Percentiles rank a stretch among this genome's conserved stretches.
These are phyloP conservation scores for Pandemis corylana DNA, from an alignment of 2,888 invertebrate genomes.

Conservation along the genomic window DNA sequence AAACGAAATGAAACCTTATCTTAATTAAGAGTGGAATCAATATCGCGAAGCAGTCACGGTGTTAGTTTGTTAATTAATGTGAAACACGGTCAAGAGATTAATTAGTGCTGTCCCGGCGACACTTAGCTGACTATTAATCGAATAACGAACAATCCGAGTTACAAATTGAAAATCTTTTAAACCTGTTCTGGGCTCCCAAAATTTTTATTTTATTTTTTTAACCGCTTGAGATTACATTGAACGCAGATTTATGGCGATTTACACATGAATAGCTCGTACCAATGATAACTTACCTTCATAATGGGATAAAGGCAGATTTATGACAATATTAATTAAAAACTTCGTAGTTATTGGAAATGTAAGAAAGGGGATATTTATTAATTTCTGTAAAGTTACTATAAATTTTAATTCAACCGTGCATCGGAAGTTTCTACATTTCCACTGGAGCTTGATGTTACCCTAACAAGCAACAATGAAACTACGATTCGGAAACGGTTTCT, in stretches of 20 bases:
- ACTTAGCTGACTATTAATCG: slow-evolving; percentile 77
- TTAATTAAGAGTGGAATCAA: not conserved
- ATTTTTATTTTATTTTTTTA: slow-evolving; percentile 55
- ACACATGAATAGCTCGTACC: slow-evolving; percentile 60
- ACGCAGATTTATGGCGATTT: slow-evolving; percentile 68
- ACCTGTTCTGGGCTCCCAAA: slow-evolving; percentile 64
- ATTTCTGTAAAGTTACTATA: not conserved
- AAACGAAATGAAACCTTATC: slow-evolving; percentile 46
- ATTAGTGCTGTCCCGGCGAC: slow-evolving; percentile 78
- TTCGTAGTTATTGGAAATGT: slow-evolving; percentile 1
- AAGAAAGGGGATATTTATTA: slow-evolving; percentile 16
- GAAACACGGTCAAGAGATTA: slow-evolving; percentile 75
- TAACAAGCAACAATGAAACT: slow-evolving; percentile 14
- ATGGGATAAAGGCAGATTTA: slow-evolving; percentile 36
- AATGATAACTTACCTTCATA: slow-evolving; percentile 51
- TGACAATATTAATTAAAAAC: slow-evolving; percentile 37
- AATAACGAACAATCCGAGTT: slow-evolving; percentile 67
- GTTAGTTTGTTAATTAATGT: slow-evolving; percentile 70
- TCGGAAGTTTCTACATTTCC: not conserved
- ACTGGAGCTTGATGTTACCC: not conserved
- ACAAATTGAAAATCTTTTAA: slow-evolving; percentile 71
- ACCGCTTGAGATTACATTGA: slow-evolving; percentile 58
- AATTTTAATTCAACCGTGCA: not conserved
- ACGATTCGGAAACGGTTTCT: slow-evolving; percentile 13
- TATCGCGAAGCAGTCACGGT: slow-evolving; percentile 18